A percentile compares a stretch with the other conserved stretches of the same genome.
Conservation (phyloP, 2,797 vertebrate genomes). For the Mormyrops boulengeri region DNA sequence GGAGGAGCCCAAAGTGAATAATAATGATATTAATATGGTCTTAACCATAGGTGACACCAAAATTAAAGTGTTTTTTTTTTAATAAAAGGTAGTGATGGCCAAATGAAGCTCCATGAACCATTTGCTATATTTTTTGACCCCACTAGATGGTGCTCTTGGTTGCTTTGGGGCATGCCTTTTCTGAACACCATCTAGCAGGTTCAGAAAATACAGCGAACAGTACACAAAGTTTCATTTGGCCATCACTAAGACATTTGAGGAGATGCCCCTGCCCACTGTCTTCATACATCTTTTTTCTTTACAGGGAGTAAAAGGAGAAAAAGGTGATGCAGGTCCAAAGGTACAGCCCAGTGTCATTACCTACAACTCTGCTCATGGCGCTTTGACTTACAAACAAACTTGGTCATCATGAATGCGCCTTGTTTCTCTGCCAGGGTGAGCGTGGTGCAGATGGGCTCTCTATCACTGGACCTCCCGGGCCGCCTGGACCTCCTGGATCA, state of each 20-base stretch:
- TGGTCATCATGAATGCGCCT: conserved; percentile 8
- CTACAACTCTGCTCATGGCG: background rate
- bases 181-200: background rate
- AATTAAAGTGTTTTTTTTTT: background rate
- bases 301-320: conserved; percentile 76
- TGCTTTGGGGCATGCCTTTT: background rate
- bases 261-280: background rate
- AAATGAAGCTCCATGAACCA: background rate
- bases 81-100: background rate
- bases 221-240: background rate
- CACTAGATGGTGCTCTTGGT: background rate
- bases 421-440: conserved; percentile 68
- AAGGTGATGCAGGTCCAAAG: conserved; percentile 76
- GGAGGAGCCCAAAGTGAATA: background rate
- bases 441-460: conserved; percentile 66
- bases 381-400: background rate
- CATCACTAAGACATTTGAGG: background rate
- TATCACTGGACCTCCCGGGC: conserved; percentile 71
- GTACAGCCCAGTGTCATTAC: conserved; percentile 47
- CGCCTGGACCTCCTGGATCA: conserved; percentile 76
- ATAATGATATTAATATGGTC: background rate
- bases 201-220: background rate
- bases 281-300: conserved; percentile 23
- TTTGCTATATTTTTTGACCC: background rate
- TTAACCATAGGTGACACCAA: conserved; percentile 2